A percentile compares a stretch with the other conserved stretches of the same genome.
These are phyloP conservation scores for Pocillopora verrucosa DNA, from an alignment of 64 coral and sea anemone species.

Conservation along the genomic window DNA sequence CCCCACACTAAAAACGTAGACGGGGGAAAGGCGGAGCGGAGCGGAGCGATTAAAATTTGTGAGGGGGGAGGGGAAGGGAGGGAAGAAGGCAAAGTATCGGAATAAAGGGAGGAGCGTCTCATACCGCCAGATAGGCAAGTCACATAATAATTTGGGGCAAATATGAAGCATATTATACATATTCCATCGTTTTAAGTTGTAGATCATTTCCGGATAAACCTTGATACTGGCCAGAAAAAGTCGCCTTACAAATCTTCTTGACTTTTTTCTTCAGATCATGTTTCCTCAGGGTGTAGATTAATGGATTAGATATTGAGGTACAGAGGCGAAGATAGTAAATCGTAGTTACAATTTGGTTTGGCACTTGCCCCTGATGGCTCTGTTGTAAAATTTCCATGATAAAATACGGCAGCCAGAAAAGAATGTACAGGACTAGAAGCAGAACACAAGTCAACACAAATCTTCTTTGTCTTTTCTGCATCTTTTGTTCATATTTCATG, in stretches of 20 bases:
- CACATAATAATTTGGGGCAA: too few relatives aligned
- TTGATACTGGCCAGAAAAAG: too few relatives aligned
- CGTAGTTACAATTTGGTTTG: not conserved
- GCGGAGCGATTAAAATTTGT: too few relatives aligned
- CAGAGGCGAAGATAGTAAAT: conserved; percentile 39
- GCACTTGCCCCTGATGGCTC: not conserved
- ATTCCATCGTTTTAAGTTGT: too few relatives aligned
- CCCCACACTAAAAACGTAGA: too few relatives aligned
- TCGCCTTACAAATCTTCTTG: not conserved
- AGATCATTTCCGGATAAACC: too few relatives aligned
- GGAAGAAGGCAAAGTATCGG: too few relatives aligned
- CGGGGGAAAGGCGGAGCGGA: too few relatives aligned
- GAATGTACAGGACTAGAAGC: conserved; percentile 12
- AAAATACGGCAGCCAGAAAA: conserved; percentile 64
- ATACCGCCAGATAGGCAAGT: too few relatives aligned
- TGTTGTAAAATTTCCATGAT: conserved; percentile 38
- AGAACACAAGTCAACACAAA: conserved; percentile 26
- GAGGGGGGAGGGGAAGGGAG: too few relatives aligned
- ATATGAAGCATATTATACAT: too few relatives aligned
- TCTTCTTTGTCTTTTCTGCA: conserved; percentile 22
- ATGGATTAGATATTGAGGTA: conserved; percentile 51
- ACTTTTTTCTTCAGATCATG: conserved; percentile 27
- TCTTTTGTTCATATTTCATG: not conserved
- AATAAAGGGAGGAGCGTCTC: too few relatives aligned
- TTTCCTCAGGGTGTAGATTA: conserved; percentile 50